phyloP scores from a whole-genome alignment of 2,888 invertebrate genomes.

The Trisateles emortualis region DNA sequence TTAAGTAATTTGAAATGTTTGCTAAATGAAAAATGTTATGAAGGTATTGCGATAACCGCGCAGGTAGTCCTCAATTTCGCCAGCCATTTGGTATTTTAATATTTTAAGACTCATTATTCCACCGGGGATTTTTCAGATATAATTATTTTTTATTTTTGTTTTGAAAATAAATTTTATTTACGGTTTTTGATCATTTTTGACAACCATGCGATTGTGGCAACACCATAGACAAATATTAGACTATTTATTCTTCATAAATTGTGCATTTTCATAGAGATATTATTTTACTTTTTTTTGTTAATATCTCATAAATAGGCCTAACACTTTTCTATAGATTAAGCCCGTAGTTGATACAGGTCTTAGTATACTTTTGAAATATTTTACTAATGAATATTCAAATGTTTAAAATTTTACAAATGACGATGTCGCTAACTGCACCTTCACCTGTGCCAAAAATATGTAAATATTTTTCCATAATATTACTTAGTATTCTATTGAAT shows the following conservation, averaged over 20 bases:
- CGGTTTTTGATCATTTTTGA: not conserved
- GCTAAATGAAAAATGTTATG: constrained; percentile 19
- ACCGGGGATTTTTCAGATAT: not conserved
- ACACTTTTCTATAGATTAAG: constrained; percentile 75
- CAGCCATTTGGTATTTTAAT: constrained; percentile 8
- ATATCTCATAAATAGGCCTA: constrained; percentile 76
- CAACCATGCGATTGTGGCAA: constrained; percentile 14
- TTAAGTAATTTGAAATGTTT: constrained; percentile 41
- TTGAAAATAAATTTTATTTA: not conserved
- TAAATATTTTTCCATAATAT: constrained; percentile 77
- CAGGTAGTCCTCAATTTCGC: constrained; percentile 3
- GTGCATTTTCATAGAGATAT: constrained; percentile 17
- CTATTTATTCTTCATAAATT: constrained; percentile 5
- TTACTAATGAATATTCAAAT: constrained; percentile 64
- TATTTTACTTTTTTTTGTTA: constrained; percentile 26
- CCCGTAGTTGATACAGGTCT: constrained; percentile 81
- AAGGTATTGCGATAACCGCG: constrained; percentile 8
- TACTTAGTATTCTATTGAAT: constrained; percentile 60
- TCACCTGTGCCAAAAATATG: constrained; percentile 82
- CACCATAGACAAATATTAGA: constrained; percentile 1
- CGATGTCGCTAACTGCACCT: constrained; percentile 70
- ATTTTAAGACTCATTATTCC: not conserved
- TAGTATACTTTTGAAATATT: constrained; percentile 74
- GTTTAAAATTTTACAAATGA: constrained; percentile 62
- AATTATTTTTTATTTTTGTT: not conserved